Percentiles rank a stretch among this genome's conserved stretches.
Conservation (phyloP, 2,888 invertebrate genomes). For the Pseudococcus jackbeardsleyi region DNA sequence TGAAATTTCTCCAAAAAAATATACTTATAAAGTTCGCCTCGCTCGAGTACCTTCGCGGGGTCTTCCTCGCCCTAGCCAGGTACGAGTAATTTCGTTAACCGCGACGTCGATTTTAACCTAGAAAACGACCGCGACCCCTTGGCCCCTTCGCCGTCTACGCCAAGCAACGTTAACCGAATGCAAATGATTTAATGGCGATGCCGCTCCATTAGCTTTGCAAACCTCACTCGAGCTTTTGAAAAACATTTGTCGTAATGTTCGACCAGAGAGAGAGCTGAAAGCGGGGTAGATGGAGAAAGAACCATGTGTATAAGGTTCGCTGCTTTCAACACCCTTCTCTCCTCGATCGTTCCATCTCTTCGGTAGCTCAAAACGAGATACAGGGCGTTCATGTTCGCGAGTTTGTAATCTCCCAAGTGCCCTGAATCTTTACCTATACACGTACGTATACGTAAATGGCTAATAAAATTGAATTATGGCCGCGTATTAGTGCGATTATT, state of each 20-base stretch:
- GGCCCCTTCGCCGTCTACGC: neutral
- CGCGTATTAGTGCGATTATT: neutral
- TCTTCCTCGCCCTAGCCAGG: neutral
- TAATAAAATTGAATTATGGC: slow-evolving; percentile 49
- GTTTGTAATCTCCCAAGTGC: neutral
- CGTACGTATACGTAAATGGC: neutral
- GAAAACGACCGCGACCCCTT: neutral
- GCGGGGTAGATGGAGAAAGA: neutral
- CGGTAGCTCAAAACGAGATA: neutral
- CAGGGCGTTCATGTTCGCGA: neutral
- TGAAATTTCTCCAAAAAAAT: slow-evolving; percentile 44
- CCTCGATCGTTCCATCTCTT: neutral
- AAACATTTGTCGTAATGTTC: neutral
- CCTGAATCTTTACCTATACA: neutral
- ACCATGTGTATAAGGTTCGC: neutral
- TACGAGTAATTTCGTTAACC: neutral
- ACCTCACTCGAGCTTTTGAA: neutral
- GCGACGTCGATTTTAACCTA: neutral
- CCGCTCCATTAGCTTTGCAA: slow-evolving; percentile 36
- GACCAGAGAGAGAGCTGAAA: neutral
- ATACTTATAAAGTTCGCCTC: neutral
- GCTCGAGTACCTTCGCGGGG: neutral
- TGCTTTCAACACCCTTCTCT: neutral
- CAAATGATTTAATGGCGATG: slow-evolving; percentile 37
- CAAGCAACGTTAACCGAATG: neutral